A percentile compares a stretch with the other conserved stretches of the same genome.
These are phyloP conservation scores for Diploptera punctata DNA, from an alignment of 2,888 invertebrate genomes.

Conservation along the genomic window DNA sequence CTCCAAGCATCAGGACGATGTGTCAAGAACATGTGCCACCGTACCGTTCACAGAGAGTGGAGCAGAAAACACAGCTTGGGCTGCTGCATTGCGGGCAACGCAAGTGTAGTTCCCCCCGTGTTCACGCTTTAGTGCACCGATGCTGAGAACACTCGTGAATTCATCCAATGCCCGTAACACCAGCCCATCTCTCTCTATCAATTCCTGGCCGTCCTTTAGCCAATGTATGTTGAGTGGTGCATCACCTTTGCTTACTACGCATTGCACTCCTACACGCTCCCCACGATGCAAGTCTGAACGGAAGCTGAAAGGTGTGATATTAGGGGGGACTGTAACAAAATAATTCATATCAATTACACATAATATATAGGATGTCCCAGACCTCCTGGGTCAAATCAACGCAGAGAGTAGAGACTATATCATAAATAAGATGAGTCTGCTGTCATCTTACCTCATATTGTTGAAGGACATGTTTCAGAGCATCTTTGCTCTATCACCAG, in stretches of 20 bases:
- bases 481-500: too few relatives aligned
- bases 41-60: slow-evolving; percentile 59
- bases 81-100: slow-evolving; percentile 58
- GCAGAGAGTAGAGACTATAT: too few relatives aligned
- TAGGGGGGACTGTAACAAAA: slow-evolving; percentile 46
- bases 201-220: slow-evolving; percentile 60
- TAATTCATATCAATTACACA: too few relatives aligned
- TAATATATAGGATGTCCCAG: too few relatives aligned
- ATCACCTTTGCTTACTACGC: slow-evolving; percentile 58
- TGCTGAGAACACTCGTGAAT: slow-evolving; percentile 55
- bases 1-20: slow-evolving; percentile 8
- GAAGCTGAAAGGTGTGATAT: slow-evolving; percentile 46
- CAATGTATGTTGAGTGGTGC: slow-evolving; percentile 56
- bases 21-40: slow-evolving; percentile 37
- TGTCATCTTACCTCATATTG: too few relatives aligned
- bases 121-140: slow-evolving; percentile 58
- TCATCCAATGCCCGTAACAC: slow-evolving; percentile 50
- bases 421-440: too few relatives aligned
- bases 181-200: slow-evolving; percentile 50
- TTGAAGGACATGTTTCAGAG: too few relatives aligned
- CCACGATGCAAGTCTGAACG: slow-evolving; percentile 45
- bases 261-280: slow-evolving; percentile 54
- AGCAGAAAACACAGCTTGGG: slow-evolving; percentile 56
- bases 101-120: slow-evolving; percentile 62
- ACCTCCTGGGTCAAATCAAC: too few relatives aligned